These are phyloP conservation scores for Acromyrmex charruanus DNA, from an alignment of 1,140 invertebrate species.

Conservation along the genomic window DNA sequence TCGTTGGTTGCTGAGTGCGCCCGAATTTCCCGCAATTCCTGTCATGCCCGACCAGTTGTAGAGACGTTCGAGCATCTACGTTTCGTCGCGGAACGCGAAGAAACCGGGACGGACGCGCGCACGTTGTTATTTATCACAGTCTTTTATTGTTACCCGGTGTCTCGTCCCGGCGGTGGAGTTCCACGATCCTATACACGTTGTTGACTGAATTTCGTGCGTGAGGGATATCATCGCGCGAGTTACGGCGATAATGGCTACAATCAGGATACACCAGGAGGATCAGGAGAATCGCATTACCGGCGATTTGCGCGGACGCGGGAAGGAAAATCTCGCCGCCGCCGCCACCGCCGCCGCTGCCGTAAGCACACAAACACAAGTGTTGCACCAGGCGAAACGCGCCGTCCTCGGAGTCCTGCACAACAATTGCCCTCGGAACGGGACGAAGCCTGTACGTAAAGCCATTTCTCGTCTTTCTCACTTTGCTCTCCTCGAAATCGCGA, in stretches of 20 bases:
- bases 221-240: neutral
- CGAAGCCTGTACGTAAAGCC: slow-evolving; percentile 83
- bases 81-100: slow-evolving; percentile 52
- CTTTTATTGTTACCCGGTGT: neutral
- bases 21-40: slow-evolving; percentile 49
- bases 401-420: slow-evolving; percentile 86
- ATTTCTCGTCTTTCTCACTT: slow-evolving; percentile 37
- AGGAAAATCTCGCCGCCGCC: slow-evolving; percentile 84
- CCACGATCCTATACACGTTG: neutral
- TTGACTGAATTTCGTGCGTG: neutral
- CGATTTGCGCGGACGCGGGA: slow-evolving; percentile 76
- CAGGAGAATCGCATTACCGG: slow-evolving; percentile 88
- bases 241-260: slow-evolving; percentile 87
- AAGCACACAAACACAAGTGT: slow-evolving; percentile 79
- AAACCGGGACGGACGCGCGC: slow-evolving; percentile 59
- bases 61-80: neutral
- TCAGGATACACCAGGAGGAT: slow-evolving; percentile 89
- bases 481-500: slow-evolving; percentile 1
- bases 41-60: slow-evolving; percentile 69
- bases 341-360: slow-evolving; percentile 63
- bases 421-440: slow-evolving; percentile 78
- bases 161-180: neutral
- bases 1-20: slow-evolving; percentile 69
- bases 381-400: slow-evolving; percentile 87
- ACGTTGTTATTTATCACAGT: slow-evolving; percentile 53